phyloP scores from a whole-genome alignment of 2,113 vertebrate genomes.

The Potamarius usumacintae region DNA sequence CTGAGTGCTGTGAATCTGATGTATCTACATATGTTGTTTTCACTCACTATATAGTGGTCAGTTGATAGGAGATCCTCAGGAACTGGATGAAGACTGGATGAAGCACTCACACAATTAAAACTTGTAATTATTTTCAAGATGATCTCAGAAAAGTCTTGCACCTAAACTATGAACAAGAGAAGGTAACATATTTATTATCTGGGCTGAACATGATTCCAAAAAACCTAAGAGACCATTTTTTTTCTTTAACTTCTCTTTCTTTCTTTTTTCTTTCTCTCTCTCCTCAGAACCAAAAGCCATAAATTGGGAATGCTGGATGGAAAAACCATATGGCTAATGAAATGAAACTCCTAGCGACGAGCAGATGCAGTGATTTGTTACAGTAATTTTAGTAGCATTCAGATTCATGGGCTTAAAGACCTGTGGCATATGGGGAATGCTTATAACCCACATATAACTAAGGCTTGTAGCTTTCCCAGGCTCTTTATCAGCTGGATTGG shows the following conservation, averaged over 20 bases:
- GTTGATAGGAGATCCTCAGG: background rate
- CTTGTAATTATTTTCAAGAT: background rate
- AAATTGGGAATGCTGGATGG: constrained; percentile 36
- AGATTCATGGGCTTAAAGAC: constrained; percentile 45
- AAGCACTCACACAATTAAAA: background rate
- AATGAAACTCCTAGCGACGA: constrained; percentile 48
- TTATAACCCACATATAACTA: constrained; percentile 35
- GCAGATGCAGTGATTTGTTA: constrained; percentile 54
- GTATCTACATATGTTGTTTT: background rate
- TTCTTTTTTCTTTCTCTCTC: background rate
- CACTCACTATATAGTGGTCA: background rate
- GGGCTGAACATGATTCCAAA: background rate
- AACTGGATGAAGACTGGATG: background rate
- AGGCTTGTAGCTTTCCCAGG: constrained; percentile 27
- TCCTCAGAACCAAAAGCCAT: constrained; percentile 16
- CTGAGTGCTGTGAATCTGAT: background rate
- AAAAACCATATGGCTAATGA: constrained; percentile 51
- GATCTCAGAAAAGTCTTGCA: background rate
- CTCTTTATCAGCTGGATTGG: constrained; percentile 35
- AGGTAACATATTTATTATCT: background rate
- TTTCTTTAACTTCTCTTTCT: background rate
- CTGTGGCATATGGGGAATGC: constrained; percentile 42
- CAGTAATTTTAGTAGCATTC: constrained; percentile 49
- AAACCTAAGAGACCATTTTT: background rate
- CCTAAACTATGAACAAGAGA: background rate